Evolutionary conservation across 2,888 invertebrate genomes (phyloP), one percentile per base, ranked within the genome.

Genomic region (Drosophila atripex): DNA sequence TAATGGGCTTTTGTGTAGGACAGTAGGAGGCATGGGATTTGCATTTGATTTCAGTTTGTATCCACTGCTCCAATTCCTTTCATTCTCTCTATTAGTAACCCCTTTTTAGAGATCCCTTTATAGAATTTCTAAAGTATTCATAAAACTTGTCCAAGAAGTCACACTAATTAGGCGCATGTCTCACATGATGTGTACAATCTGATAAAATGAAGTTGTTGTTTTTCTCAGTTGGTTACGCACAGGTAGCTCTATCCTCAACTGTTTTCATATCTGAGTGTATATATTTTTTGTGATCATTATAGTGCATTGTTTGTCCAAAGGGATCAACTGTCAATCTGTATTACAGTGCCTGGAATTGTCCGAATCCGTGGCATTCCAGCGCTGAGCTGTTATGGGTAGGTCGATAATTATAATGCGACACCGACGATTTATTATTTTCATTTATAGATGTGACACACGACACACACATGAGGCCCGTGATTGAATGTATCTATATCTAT

Each of bases 381-480:
- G 51, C 57, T 53, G 43, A 38, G 69, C 53, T 30, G 65, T 49
- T 66, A 54, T 66, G 65, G 65, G 65, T 66, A 66, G 68, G 68
- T 66, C 68, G 59, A 69, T 59, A 69, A 70, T 69, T 70, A 70
- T 53, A 35, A 66, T 70, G 41, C 69, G 69, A 70, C 59, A 69
- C 71, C 43, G 43, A 69, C 69, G 69, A 69, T 69, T 69, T 70
- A 69, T 69, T 69, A 71, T 54, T 59, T 59, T 69, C 71, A 59
- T 76, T 76, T 66, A 76, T 66, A 59, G 70, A 66, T 70, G 76
- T 76, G 76, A 73, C 76, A 75, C 68, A 60, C 75, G 75, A 75
- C 64, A 59, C 66, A 71, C 59, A 76, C 41, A 18, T 38, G 60
- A 70, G 43, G 25, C 32, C 41, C 43, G 76, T 80, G 80, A 79